Percentiles rank a stretch among this genome's conserved stretches.
Evolutionary conservation across 2,113 vertebrate genomes (phyloP).

Genomic region (Picathartes gymnocephalus): DNA sequence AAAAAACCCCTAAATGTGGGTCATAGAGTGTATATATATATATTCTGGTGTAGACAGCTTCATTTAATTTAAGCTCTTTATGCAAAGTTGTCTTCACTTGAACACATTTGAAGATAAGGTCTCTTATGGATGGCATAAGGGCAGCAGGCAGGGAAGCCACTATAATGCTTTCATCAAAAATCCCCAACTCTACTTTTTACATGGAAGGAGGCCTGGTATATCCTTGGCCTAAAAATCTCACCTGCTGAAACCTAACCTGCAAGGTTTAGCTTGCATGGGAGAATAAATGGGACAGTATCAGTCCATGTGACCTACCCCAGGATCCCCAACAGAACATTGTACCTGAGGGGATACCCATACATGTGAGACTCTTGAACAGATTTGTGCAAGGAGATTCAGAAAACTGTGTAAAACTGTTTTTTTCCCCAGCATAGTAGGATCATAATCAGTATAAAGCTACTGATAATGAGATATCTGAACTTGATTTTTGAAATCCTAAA

Average conservation of each 20-base stretch:
- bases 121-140: neutral
- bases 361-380: neutral
- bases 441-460: neutral
- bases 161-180: neutral
- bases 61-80: neutral
- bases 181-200: neutral
- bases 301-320: neutral
- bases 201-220: neutral
- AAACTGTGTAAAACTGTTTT: neutral
- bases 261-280: neutral
- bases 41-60: neutral
- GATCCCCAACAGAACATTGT: neutral
- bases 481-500: neutral
- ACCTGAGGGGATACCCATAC: accelerated
- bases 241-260: neutral
- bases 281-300: neutral
- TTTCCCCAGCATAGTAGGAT: neutral
- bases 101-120: neutral
- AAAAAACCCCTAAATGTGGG: neutral
- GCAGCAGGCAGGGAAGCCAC: neutral
- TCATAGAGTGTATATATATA: neutral
- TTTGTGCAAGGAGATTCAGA: neutral
- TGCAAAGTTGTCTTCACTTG: neutral
- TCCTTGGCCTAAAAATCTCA: neutral
- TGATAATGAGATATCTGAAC: neutral